A percentile compares a stretch with the other conserved stretches of the same genome.
Conservation (phyloP, 2,888 invertebrate species). For the Caenorhabditis angaria region DNA sequence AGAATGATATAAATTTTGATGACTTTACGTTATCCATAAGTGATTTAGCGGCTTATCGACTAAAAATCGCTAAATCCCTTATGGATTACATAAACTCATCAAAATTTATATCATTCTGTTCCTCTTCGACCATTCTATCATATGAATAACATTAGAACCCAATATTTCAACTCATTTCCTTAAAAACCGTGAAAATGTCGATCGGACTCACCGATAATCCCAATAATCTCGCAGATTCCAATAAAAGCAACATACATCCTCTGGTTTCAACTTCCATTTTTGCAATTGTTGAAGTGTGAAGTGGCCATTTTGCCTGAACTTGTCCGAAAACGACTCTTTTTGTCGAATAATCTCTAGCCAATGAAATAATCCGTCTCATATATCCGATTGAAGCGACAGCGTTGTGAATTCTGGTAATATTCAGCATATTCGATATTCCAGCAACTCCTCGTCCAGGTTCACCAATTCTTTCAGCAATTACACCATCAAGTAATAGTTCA, state of each 20-base stretch:
- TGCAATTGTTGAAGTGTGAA: slow-evolving; percentile 76
- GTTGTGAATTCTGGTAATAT: slow-evolving; percentile 76
- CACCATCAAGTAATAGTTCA: slow-evolving; percentile 76
- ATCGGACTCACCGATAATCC: slow-evolving; percentile 69
- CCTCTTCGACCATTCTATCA: too few relatives aligned
- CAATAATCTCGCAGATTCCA: slow-evolving; percentile 75
- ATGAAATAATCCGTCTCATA: slow-evolving; percentile 73
- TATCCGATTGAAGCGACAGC: slow-evolving; percentile 73
- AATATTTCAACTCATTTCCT: too few relatives aligned
- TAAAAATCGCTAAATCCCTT: too few relatives aligned
- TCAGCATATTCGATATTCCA: slow-evolving; percentile 76
- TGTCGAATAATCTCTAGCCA: slow-evolving; percentile 76
- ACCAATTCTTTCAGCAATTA: slow-evolving; percentile 51
- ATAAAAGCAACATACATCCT: slow-evolving; percentile 74
- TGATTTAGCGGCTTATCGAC: too few relatives aligned
- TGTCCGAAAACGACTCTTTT: slow-evolving; percentile 75
- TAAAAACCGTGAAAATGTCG: too few relatives aligned
- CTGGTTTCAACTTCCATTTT: slow-evolving; percentile 76
- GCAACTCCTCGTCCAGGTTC: slow-evolving; percentile 74
- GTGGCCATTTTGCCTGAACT: slow-evolving; percentile 73
- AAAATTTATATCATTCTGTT: too few relatives aligned
- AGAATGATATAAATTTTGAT: too few relatives aligned
- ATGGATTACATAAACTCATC: too few relatives aligned
- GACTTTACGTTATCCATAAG: too few relatives aligned
- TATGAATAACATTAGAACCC: too few relatives aligned